Conservation (phyloP, 2,113 vertebrate genomes). For the Hyaena hyaena region DNA sequence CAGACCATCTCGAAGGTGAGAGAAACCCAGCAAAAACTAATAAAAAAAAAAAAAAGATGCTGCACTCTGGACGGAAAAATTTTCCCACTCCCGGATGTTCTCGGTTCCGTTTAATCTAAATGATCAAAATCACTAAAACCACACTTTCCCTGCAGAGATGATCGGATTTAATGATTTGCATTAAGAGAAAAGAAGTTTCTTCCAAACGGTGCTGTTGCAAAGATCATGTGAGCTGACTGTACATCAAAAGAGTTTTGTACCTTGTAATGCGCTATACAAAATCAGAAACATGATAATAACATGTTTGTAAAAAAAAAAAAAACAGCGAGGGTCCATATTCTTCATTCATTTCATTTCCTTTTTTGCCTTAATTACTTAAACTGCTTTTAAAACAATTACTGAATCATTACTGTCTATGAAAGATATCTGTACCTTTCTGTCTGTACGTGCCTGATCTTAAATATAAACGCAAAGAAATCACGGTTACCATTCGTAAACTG, state of each 20-base stretch:
- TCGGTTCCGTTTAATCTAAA: background rate
- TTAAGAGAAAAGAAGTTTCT: background rate
- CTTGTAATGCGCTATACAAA: background rate
- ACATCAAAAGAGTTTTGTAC: background rate
- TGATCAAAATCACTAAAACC: background rate
- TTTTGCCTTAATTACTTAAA: background rate
- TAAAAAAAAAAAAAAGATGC: background rate
- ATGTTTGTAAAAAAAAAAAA: background rate
- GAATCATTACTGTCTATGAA: constrained; percentile 36
- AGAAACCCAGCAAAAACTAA: background rate
- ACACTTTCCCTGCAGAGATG: background rate
- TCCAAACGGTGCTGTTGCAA: background rate
- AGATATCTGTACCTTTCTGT: background rate
- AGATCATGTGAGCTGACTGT: background rate
- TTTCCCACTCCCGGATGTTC: background rate
- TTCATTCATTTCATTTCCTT: constrained; percentile 1
- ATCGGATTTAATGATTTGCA: background rate
- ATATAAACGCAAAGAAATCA: background rate
- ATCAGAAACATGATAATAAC: background rate
- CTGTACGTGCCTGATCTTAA: background rate
- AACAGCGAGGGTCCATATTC: background rate
- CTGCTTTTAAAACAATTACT: constrained; percentile 56
- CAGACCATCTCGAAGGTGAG: background rate
- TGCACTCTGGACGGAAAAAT: background rate
- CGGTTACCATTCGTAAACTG: background rate